These are phyloP conservation scores for Euura saliciscinereae DNA, from an alignment of 1,140 invertebrate genomes.

Conservation along the genomic window DNA sequence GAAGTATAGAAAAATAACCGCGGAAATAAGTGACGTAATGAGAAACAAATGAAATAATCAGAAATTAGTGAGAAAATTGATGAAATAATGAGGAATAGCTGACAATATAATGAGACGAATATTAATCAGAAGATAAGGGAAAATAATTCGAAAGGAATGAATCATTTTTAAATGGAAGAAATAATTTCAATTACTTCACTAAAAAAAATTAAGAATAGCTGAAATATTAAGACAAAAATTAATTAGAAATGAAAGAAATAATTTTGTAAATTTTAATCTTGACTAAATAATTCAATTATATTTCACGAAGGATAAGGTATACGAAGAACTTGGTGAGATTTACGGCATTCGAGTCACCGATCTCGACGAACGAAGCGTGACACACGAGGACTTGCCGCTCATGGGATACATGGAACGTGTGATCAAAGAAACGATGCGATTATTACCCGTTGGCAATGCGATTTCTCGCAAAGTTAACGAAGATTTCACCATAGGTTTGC, in stretches of 20 bases:
- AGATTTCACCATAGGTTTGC: neutral
- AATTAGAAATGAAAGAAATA: neutral
- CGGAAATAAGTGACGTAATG: too few species aligned
- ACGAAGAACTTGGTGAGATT: neutral
- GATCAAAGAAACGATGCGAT: neutral
- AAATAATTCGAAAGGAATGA: too few species aligned
- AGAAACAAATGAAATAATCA: too few species aligned
- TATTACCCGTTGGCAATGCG: neutral
- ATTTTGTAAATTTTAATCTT: neutral
- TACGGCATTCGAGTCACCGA: neutral
- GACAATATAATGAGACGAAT: too few species aligned
- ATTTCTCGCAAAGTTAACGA: neutral
- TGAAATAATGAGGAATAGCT: too few species aligned
- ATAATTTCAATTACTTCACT: too few species aligned
- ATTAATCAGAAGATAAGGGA: neutral
- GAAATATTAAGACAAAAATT: neutral
- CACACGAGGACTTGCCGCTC: neutral
- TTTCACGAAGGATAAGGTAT: neutral
- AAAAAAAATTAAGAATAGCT: too few species aligned
- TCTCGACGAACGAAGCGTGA: neutral
- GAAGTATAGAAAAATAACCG: too few species aligned
- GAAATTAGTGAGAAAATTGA: too few species aligned
- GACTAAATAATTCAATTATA: neutral
- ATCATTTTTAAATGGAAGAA: constrained; percentile 11
- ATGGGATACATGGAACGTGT: neutral